These are phyloP conservation scores for Paramormyrops kingsleyae DNA, from an alignment of 2,113 vertebrate species.

Conservation along the genomic window DNA sequence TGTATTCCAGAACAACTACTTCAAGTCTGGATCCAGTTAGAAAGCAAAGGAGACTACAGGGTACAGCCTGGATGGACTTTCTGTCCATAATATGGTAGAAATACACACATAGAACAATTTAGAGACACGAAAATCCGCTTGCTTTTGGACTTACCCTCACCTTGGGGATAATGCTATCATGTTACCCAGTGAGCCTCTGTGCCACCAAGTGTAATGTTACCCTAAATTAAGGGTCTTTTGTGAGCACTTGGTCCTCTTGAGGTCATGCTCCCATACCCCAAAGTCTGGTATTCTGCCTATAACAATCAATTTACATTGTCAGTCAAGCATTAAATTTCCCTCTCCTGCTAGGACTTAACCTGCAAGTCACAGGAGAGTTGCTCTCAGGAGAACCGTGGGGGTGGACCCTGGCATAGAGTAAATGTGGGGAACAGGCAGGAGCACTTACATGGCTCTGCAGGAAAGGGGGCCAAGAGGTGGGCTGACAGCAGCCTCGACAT, in stretches of 20 bases:
- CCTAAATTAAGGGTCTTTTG: background rate
- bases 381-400: background rate
- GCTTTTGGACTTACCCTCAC: background rate
- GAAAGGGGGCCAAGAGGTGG: background rate
- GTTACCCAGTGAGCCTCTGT: background rate
- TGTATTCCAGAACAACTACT: background rate
- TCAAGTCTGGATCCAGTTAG: background rate
- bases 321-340: background rate
- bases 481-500: background rate
- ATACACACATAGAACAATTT: background rate
- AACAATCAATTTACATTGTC: background rate
- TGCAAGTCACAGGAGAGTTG: background rate
- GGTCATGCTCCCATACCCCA: background rate
- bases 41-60: background rate
- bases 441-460: background rate
- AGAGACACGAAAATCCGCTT: background rate
- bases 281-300: background rate
- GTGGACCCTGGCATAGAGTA: background rate
- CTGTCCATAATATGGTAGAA: background rate
- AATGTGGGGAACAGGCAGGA: background rate
- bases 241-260: background rate
- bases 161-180: background rate
- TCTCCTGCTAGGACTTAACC: background rate
- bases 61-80: background rate
- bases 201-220: background rate